A percentile compares a stretch with the other conserved stretches of the same genome.
Evolutionary conservation across 1,140 invertebrate species (phyloP).

Genomic region (Euglossa dilemma): DNA sequence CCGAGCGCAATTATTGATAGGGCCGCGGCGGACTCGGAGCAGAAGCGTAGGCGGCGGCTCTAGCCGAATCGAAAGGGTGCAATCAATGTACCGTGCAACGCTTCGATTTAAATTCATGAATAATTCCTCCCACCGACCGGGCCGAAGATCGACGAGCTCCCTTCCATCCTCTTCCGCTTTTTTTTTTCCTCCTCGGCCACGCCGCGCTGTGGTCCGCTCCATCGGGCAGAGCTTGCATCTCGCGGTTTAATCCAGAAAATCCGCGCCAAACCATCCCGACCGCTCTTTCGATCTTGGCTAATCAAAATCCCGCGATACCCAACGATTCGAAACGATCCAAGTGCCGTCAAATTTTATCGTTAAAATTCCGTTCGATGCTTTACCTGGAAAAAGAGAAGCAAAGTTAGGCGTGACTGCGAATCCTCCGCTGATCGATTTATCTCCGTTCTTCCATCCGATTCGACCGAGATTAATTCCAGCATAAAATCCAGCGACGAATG

Average conservation of each 20-base stretch:
- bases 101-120: slow-evolving; percentile 78
- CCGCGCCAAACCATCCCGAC: not conserved
- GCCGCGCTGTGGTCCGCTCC: not conserved
- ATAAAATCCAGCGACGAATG: not conserved
- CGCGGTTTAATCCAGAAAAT: slow-evolving; percentile 51
- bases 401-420: not conserved
- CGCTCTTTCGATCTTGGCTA: not conserved
- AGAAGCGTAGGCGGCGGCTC: slow-evolving; percentile 8
- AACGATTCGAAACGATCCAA: no score
- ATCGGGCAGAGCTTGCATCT: slow-evolving; percentile 22
- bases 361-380: no score
- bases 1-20: slow-evolving; percentile 71
- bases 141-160: slow-evolving; percentile 63
- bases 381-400: not conserved
- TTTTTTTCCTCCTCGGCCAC: slow-evolving; percentile 16
- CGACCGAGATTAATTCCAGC: not conserved
- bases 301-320: no score
- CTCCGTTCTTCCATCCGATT: not conserved
- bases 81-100: slow-evolving; percentile 74
- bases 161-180: slow-evolving; percentile 1
- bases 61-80: slow-evolving; percentile 65
- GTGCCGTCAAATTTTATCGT: no score
- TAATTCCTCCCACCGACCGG: slow-evolving; percentile 66
- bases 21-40: slow-evolving; percentile 7
- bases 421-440: not conserved